Evolutionary conservation across 2,888 invertebrate species (phyloP).

Genomic region (Megamerina dolium): DNA sequence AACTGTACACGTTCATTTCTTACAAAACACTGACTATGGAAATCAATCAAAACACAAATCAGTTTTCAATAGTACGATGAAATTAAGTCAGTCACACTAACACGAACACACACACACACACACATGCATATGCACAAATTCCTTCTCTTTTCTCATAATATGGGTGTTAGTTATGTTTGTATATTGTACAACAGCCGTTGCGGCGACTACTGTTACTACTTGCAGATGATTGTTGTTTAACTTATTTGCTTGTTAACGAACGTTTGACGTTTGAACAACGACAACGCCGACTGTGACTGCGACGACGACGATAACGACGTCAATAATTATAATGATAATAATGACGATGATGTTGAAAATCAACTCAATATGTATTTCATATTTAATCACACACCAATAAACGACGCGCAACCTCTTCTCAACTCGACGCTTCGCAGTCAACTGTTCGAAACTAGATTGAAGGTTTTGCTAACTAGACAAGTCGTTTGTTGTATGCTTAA

Average conservation of each 20-base stretch:
- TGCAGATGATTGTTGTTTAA: too few species aligned
- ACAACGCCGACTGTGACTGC: conserved; percentile 20
- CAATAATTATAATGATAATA: too few species aligned
- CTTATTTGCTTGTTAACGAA: conserved; percentile 15
- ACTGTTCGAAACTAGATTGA: conserved; percentile 50
- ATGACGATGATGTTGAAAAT: too few species aligned
- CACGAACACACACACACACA: too few species aligned
- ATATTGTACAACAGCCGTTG: too few species aligned
- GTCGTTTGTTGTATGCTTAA: conserved; percentile 45
- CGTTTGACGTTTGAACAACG: conserved; percentile 16
- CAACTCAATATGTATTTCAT: too few species aligned
- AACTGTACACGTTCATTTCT: conserved; percentile 23
- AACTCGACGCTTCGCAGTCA: conserved; percentile 48
- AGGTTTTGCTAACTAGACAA: conserved; percentile 50
- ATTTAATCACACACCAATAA: conserved; percentile 29
- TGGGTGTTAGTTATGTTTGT: neutral
- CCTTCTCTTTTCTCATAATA: too few species aligned
- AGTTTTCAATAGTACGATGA: conserved; percentile 22
- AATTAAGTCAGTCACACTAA: too few species aligned
- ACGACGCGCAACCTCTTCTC: conserved; percentile 42
- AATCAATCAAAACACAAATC: conserved; percentile 30
- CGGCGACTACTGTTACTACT: too few species aligned
- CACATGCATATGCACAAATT: too few species aligned
- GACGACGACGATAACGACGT: too few species aligned
- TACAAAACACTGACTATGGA: conserved; percentile 22